Conservation (phyloP, 2,888 invertebrate genomes). For the Drosophila histrio region DNA sequence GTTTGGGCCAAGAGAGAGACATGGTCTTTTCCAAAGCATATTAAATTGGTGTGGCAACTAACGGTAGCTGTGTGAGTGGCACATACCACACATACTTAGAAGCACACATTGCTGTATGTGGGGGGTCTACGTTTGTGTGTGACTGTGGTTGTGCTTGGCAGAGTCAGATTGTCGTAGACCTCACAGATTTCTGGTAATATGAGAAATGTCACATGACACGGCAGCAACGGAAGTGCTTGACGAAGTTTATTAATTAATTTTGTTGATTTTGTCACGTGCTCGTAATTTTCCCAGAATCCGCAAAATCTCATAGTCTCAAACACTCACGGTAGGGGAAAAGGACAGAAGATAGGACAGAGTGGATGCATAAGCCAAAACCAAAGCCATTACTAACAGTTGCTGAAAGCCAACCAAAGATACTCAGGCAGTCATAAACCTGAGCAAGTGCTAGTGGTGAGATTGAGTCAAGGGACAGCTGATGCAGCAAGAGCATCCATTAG, state of each 20-base stretch:
- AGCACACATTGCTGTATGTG: background rate
- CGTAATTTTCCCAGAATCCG: constrained; percentile 70
- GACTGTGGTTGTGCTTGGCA: background rate
- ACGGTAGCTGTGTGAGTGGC: constrained; percentile 19
- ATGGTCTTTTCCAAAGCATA: constrained; percentile 7
- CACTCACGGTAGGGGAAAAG: background rate
- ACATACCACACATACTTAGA: constrained; percentile 5
- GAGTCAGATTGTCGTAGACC: constrained; percentile 18
- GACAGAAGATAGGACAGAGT: constrained; percentile 2
- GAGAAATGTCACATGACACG: constrained; percentile 71
- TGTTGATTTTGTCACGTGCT: constrained; percentile 79
- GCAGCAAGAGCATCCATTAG: constrained; percentile 63
- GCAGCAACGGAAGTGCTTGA: constrained; percentile 68
- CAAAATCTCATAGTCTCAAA: constrained; percentile 61
- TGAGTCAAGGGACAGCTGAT: constrained; percentile 11
- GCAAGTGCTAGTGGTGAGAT: background rate
- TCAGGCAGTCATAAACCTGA: constrained; percentile 20
- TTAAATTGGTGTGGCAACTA: constrained; percentile 24
- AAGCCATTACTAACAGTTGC: constrained; percentile 61
- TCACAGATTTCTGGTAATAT: constrained; percentile 50
- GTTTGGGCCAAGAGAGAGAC: constrained; percentile 18
- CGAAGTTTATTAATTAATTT: constrained; percentile 80
- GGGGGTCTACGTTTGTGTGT: constrained; percentile 1
- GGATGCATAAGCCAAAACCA: constrained; percentile 50
- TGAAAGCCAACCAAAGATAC: constrained; percentile 57